Evolutionary conservation across 1,140 invertebrate genomes (phyloP).

Genomic region (Cydia amplana): DNA sequence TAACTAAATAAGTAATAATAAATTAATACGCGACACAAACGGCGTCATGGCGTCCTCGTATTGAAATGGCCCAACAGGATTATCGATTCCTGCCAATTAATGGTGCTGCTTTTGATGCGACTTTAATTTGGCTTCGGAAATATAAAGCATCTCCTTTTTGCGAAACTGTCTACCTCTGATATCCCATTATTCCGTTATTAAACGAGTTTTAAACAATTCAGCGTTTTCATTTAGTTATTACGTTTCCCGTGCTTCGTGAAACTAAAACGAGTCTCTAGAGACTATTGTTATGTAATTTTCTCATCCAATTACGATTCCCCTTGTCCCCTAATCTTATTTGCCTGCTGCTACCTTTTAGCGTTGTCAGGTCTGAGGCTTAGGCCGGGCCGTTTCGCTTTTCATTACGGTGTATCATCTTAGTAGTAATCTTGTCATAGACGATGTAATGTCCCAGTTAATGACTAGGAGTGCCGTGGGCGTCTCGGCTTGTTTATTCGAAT

Average conservation of each 20-base stretch:
- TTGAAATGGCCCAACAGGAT: conserved; percentile 59
- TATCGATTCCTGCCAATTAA: conserved; percentile 53
- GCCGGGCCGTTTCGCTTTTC: conserved; percentile 25
- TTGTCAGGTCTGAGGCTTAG: conserved; percentile 3
- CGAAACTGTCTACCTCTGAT: not conserved
- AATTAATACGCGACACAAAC: conserved; percentile 36
- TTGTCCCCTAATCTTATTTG: conserved; percentile 35
- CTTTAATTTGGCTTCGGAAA: conserved; percentile 50
- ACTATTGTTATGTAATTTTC: conserved; percentile 36
- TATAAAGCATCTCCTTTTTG: conserved; percentile 15
- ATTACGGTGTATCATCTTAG: conserved; percentile 16
- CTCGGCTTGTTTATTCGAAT: conserved; percentile 20
- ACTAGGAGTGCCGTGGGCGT: not conserved
- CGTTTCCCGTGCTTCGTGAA: not conserved
- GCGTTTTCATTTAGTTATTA: conserved; percentile 23
- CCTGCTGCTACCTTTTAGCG: conserved; percentile 29
- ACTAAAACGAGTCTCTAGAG: conserved; percentile 29
- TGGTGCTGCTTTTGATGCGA: conserved; percentile 57
- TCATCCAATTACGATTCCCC: conserved; percentile 44
- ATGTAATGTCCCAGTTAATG: conserved; percentile 13
- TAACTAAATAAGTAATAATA: conserved; percentile 37
- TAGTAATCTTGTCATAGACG: conserved; percentile 22
- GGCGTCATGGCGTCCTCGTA: conserved; percentile 42
- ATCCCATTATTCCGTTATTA: not conserved
- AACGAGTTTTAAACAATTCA: not conserved